Conservation (phyloP, 2,888 invertebrate species). For the Carabus problematicus region DNA sequence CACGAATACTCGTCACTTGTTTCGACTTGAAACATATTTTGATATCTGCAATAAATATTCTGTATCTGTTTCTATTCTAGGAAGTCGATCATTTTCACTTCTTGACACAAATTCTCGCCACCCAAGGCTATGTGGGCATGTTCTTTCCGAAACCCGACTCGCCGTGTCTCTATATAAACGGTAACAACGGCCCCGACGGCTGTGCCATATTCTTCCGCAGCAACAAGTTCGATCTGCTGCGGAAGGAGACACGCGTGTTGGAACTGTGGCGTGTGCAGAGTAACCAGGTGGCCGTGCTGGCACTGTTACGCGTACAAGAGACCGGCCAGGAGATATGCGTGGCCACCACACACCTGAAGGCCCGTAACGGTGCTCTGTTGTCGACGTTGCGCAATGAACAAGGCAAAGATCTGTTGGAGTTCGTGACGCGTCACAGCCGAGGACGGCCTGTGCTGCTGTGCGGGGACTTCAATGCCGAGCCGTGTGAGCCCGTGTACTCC, state of each 20-base stretch:
- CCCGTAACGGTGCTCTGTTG: constrained; percentile 71
- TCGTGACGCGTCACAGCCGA: constrained; percentile 60
- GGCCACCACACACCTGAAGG: constrained; percentile 78
- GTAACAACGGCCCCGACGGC: constrained; percentile 80
- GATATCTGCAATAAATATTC: constrained; percentile 44
- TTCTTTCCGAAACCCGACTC: constrained; percentile 81
- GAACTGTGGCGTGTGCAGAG: constrained; percentile 78
- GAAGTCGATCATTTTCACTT: constrained; percentile 81
- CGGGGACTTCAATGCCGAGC: constrained; percentile 82
- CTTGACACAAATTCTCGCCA: constrained; percentile 66
- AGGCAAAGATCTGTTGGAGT: constrained; percentile 71
- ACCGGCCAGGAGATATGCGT: constrained; percentile 69
- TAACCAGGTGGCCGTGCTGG: constrained; percentile 73
- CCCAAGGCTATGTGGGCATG: constrained; percentile 71
- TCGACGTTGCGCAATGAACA: constrained; percentile 74
- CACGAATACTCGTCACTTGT: too few relatives aligned
- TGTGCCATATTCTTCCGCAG: constrained; percentile 77
- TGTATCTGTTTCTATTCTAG: constrained; percentile 54
- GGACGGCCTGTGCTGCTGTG: constrained; percentile 69
- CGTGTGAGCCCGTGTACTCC: constrained; percentile 72
- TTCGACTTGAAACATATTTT: too few relatives aligned
- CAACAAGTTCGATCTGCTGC: constrained; percentile 67
- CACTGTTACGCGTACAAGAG: constrained; percentile 62
- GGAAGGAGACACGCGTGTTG: constrained; percentile 66
- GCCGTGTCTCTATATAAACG: constrained; percentile 74